Evolutionary conservation across 2,888 invertebrate species (phyloP).

Genomic region (Orthosia cruda): DNA sequence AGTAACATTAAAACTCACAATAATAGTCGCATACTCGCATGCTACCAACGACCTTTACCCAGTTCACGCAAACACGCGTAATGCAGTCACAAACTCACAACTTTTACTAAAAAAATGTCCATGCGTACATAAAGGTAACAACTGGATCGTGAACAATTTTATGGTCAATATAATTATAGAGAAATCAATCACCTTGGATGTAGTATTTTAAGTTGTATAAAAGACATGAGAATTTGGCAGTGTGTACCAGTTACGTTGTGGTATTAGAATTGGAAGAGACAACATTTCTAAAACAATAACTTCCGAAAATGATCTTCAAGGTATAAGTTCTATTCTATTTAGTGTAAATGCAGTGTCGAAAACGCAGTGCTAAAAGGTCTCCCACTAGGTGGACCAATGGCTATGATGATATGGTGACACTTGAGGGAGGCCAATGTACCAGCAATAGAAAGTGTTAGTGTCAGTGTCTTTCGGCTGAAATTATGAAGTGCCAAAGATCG

Average conservation of each 20-base stretch:
- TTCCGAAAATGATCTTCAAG: conserved; percentile 61
- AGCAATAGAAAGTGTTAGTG: no score
- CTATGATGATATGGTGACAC: no score
- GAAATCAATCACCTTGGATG: conserved; percentile 68
- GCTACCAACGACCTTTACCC: conserved; percentile 34
- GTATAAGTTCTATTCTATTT: conserved; percentile 50
- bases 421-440: no score
- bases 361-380: no score
- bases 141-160: conserved; percentile 41
- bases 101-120: conserved; percentile 56
- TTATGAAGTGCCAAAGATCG: not conserved
- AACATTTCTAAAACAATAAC: conserved; percentile 16
- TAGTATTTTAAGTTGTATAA: conserved; percentile 55
- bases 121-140: conserved; percentile 46
- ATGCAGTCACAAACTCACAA: conserved; percentile 41
- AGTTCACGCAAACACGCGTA: conserved; percentile 35
- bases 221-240: conserved; percentile 44
- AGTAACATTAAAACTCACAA: conserved; percentile 1
- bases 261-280: conserved; percentile 20
- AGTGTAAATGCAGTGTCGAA: not conserved
- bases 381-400: no score
- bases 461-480: no score
- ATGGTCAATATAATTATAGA: conserved; percentile 50
- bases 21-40: not conserved
- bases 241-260: conserved; percentile 55